These are phyloP conservation scores for Tupaia chinensis DNA, from an alignment of 2,113 vertebrate species.

Conservation along the genomic window DNA sequence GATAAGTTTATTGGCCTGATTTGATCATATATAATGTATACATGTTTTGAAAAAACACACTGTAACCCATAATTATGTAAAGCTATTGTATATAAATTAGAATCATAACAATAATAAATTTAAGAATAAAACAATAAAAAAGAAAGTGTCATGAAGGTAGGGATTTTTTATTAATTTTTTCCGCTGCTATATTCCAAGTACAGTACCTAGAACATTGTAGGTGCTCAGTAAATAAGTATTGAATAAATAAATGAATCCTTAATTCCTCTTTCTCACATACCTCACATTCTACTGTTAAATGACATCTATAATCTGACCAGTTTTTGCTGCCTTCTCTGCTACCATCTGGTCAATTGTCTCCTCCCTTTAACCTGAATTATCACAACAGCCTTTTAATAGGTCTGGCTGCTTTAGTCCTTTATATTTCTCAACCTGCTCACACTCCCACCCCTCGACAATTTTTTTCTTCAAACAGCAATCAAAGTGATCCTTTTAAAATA, in stretches of 20 bases:
- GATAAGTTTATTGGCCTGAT: too few species aligned
- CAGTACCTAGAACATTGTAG: conserved; percentile 22
- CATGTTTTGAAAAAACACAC: too few species aligned
- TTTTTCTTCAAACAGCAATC: conserved; percentile 12
- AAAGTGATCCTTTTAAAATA: conserved; percentile 18
- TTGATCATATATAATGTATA: too few species aligned
- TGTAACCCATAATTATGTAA: too few species aligned
- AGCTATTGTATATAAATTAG: too few species aligned
- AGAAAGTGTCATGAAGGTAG: too few species aligned
- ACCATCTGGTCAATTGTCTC: neutral
- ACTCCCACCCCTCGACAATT: neutral
- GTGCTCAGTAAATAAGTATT: conserved; percentile 38
- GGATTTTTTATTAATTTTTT: too few species aligned
- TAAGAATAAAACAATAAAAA: too few species aligned
- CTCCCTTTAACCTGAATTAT: neutral
- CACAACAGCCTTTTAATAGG: neutral
- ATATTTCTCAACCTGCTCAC: neutral
- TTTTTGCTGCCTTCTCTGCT: conserved; percentile 31
- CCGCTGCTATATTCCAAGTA: neutral
- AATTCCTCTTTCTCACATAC: neutral
- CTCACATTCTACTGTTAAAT: conserved; percentile 13
- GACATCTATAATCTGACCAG: conserved; percentile 14
- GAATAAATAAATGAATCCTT: conserved; percentile 40
- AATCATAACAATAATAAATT: too few species aligned
- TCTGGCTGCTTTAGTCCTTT: conserved; percentile 16